Base-by-base conservation (phyloP, 2,113 vertebrate genomes). In the Oreochromis aureus region DNA sequence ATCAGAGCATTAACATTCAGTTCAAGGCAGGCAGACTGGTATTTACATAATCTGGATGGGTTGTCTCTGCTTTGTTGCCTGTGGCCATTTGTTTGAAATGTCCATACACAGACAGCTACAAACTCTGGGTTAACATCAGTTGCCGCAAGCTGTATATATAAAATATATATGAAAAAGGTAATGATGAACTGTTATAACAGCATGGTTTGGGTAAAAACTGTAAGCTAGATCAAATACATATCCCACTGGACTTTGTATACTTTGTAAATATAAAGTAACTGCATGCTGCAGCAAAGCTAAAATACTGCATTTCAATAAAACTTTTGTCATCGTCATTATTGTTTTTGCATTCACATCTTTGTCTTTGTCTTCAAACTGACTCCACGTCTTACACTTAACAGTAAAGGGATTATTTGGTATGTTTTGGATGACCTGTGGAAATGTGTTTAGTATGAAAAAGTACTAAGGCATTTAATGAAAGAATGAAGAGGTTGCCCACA, bases 31-130 rank as follows among this genome's bases (percentile, higher is more conserved):
- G 86, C 93, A 94, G 91, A 93, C 91, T 88, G 81, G 89, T 94
- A 95, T 95, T 96, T 95, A 94, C 95, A 95, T 96, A 94, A 96
- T 94, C 93, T 95, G 91, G 92, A 95, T 89, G 89, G 92, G 94
- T 89, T 90, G 93, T 93, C 91, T 93, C 89, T 92, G 89, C 89
- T 94, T 86, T 79, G 80, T 86, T 84, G 92, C 95, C 93, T 24
- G 10, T 15, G 89, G 94, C 89, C 82, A 92, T 95, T 94, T 91
- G 94, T 93, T 94, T 93, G 84, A 95, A 94, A 94, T 93, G 95
- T 95, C 91, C 93, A 88, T 89, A 89, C 80, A 83, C 73, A 91
- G 90, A 88, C 89, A 88, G 81, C 73, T 78, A 44, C 89, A 92
- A 87, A 92, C 82, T 91, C 83, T 85, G 81, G 87, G 85, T 80